Percentiles rank a stretch among this genome's conserved stretches.
These are phyloP conservation scores for Keiferia lycopersicella DNA, from an alignment of 2,888 invertebrate genomes.

Conservation along the genomic window DNA sequence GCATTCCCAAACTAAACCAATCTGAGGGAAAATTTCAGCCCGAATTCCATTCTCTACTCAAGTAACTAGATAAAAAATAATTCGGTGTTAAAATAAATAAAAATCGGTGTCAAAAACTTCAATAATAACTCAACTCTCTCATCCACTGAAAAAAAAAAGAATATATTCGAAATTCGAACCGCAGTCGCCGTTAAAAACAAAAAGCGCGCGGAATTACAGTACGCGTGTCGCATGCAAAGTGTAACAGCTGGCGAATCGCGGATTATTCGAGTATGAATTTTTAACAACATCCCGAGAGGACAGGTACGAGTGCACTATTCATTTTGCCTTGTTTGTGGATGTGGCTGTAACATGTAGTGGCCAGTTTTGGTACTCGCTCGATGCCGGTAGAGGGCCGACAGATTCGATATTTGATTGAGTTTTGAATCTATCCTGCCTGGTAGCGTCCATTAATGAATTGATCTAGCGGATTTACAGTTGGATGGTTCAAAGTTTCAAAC, in stretches of 20 bases:
- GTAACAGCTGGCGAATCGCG: constrained; percentile 30
- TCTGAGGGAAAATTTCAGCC: no score
- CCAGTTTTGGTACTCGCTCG: background rate
- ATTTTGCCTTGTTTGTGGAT: constrained; percentile 25
- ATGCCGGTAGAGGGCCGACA: background rate
- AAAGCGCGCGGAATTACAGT: constrained; percentile 21
- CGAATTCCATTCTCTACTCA: no score
- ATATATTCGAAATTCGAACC: constrained; percentile 15
- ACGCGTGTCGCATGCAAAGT: constrained; percentile 22
- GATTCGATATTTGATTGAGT: constrained; percentile 4
- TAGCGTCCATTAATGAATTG: background rate
- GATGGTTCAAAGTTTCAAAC: background rate
- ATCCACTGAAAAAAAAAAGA: constrained; percentile 7
- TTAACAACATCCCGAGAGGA: constrained; percentile 38
- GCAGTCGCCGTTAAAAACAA: constrained; percentile 20
- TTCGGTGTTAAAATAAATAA: no score
- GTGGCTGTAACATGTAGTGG: background rate
- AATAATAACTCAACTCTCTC: no score
- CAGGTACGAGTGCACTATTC: constrained; percentile 43
- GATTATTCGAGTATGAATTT: constrained; percentile 47
- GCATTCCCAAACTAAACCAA: no score
- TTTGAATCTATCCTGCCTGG: background rate
- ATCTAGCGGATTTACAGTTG: background rate
- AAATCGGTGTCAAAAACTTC: no score
- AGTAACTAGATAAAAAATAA: no score